Base-by-base conservation (phyloP, 1,140 invertebrate genomes). In the Papilio dardanus region DNA sequence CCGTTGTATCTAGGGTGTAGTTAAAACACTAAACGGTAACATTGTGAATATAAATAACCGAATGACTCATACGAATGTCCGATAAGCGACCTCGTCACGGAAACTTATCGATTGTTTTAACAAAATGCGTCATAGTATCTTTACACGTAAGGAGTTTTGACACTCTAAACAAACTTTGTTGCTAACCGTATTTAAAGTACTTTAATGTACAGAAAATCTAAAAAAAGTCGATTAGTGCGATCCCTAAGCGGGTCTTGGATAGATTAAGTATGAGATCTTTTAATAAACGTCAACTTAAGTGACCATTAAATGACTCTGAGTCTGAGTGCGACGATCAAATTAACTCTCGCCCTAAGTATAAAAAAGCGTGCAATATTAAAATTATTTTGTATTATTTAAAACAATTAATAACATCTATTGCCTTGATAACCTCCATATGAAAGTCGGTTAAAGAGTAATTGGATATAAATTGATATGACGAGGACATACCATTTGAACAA, bases 61-160 rank as follows among this genome's bases (percentile, higher is more conserved):
- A 3, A 46, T 46, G 42, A 46, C 0, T 46, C 42, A 46, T 46
- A 0, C 16, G 6, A 19, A 46, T 46, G 42, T 46, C 42, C 42
- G 42, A 46, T 46, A 46, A 46, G 16, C 42, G n/a, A 46, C 42
- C 42, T 46, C n/a, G 42, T n/a, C 5, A 46, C 42, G 42, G 42
- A 19, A 46, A 46, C n/a, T 46, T 46, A 46, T 46, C 42, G 42
- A 46, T 46, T 46, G 42, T 46, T 46, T 46, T 46, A n/a, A 46
- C n/a, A 19, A 46, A 46, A 46, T 46, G 42, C 42, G 1, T 19
- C n/a, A 19, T n/a, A 46, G 42, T 7, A 46, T 46, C 0, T 46
- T 46, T 46, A 46, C 16, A 46, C 2, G 42, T 46, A 19, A n/a
- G 16, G 14, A 46, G 42, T n/a, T 46, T 46, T 19, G 16, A 42